A percentile compares a stretch with the other conserved stretches of the same genome.
Evolutionary conservation across 1,140 invertebrate species (phyloP).

Genomic region (Caenorhabditis inopinata): DNA sequence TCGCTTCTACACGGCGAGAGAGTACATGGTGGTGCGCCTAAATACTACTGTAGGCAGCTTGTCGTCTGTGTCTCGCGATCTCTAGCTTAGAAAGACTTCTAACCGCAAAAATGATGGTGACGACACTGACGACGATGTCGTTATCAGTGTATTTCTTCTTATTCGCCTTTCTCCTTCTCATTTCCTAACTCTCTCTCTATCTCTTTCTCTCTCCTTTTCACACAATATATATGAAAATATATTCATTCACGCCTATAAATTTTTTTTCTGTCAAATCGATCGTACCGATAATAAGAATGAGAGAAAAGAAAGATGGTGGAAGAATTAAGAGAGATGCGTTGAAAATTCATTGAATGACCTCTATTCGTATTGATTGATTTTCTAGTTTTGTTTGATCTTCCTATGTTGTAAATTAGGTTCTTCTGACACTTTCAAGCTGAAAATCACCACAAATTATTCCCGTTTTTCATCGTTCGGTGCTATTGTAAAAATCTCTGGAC

Average conservation of each 20-base stretch:
- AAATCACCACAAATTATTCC: too few relatives aligned
- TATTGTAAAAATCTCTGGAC: too few relatives aligned
- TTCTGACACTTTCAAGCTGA: too few relatives aligned
- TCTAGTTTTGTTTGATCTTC: too few relatives aligned
- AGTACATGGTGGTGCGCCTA: too few relatives aligned
- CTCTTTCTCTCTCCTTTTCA: neutral
- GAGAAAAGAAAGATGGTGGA: neutral
- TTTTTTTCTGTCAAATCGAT: neutral
- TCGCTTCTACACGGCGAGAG: neutral
- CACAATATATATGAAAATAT: neutral
- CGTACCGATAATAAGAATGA: neutral
- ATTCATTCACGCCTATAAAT: constrained; percentile 6
- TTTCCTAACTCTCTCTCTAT: neutral
- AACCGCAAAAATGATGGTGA: neutral
- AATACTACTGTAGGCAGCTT: neutral
- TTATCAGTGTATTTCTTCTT: constrained; percentile 6
- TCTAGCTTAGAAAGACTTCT: neutral
- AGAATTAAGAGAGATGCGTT: neutral
- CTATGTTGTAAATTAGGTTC: too few relatives aligned
- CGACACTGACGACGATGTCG: neutral
- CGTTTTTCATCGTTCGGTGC: too few relatives aligned
- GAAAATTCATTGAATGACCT: neutral
- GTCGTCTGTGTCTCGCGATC: neutral
- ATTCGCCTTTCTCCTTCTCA: neutral
- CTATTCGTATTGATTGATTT: neutral